Percentiles rank a stretch among this genome's conserved stretches.
These are phyloP conservation scores for Capreolus pygargus DNA, from an alignment of 2,113 vertebrate species.

Conservation along the genomic window DNA sequence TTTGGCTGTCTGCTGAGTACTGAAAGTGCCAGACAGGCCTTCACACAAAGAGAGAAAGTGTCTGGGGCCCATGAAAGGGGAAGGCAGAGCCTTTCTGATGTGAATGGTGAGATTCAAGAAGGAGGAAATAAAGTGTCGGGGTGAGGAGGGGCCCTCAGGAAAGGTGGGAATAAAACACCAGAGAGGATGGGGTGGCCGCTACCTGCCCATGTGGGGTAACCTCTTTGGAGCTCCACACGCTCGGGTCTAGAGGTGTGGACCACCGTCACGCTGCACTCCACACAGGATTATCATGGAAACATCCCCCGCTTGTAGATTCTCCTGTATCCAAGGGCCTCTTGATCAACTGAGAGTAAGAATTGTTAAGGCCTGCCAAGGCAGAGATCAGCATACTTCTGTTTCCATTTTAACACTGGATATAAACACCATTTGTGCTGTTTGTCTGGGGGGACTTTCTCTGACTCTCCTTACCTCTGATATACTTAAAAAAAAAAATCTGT, in stretches of 20 bases:
- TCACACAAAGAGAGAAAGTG: constrained; percentile 61
- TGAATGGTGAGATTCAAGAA: constrained; percentile 42
- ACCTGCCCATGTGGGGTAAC: accelerated
- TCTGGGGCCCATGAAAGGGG: constrained; percentile 38
- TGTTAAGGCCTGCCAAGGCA: background rate
- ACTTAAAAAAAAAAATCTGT: background rate
- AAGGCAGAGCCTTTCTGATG: background rate
- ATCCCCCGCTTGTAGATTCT: background rate
- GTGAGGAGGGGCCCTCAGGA: background rate
- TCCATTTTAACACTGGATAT: background rate
- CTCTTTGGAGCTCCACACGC: background rate
- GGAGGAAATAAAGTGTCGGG: background rate
- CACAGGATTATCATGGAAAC: background rate
- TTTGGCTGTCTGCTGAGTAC: constrained; percentile 69
- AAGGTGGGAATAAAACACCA: background rate
- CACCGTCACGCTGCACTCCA: accelerated
- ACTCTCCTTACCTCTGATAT: background rate
- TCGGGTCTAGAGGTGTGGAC: background rate
- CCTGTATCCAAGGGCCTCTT: background rate
- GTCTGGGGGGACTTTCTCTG: background rate
- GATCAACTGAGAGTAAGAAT: background rate
- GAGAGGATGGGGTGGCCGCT: background rate
- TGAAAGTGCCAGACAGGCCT: constrained; percentile 67
- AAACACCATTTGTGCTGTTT: background rate
- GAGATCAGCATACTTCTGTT: background rate